A percentile compares a stretch with the other conserved stretches of the same genome.
Conservation (phyloP, 2,888 invertebrate genomes). For the Leptodirus hochenwartii region DNA sequence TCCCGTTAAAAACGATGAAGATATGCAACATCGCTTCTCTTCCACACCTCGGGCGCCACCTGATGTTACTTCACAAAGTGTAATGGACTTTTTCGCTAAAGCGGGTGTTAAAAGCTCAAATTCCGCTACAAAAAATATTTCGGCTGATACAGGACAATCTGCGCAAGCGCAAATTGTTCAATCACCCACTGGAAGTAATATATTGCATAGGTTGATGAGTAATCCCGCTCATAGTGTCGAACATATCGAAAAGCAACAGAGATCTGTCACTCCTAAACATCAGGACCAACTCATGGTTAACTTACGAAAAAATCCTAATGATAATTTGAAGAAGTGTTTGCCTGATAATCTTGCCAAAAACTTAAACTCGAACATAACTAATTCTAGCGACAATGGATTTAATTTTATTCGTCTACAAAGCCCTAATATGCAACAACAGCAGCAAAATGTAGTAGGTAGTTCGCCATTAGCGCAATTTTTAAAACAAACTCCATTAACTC, state of each 20-base stretch:
- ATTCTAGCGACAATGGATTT: constrained; percentile 35
- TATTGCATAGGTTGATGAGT: constrained; percentile 61
- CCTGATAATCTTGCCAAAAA: constrained; percentile 18
- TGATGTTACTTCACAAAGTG: constrained; percentile 65
- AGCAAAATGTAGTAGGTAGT: constrained; percentile 16
- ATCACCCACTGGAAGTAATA: constrained; percentile 22
- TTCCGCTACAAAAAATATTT: too few species aligned
- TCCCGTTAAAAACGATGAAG: constrained; percentile 22
- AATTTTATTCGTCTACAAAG: too few species aligned
- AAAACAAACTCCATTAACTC: constrained; percentile 15
- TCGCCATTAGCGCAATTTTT: constrained; percentile 18
- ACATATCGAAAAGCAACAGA: constrained; percentile 75
- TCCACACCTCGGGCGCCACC: constrained; percentile 37
- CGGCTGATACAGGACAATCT: constrained; percentile 20
- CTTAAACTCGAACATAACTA: too few species aligned
- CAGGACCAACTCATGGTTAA: constrained; percentile 21
- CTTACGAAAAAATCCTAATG: constrained; percentile 14
- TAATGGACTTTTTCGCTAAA: constrained; percentile 76
- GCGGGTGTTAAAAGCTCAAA: constrained; percentile 42
- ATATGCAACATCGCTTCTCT: constrained; percentile 21
- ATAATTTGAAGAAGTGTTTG: constrained; percentile 20
- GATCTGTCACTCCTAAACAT: constrained; percentile 54
- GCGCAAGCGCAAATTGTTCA: constrained; percentile 8
- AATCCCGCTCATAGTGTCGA: constrained; percentile 70
- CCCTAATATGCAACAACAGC: constrained; percentile 36